A percentile compares a stretch with the other conserved stretches of the same genome.
These are phyloP conservation scores for Polydrusus tereticollis DNA, from an alignment of 2,888 invertebrate species.

Conservation along the genomic window DNA sequence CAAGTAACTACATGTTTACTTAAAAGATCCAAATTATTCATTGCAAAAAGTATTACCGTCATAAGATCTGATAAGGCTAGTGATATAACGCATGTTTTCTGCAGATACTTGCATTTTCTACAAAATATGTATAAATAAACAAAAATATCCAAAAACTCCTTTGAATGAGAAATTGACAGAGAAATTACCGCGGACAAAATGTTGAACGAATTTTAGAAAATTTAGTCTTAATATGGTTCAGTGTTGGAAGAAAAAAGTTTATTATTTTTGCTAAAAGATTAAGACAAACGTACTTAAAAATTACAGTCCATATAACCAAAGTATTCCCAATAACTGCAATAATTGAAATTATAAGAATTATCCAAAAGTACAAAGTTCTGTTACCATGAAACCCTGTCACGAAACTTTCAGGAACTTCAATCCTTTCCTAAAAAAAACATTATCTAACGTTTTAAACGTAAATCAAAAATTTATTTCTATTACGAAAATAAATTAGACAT, in stretches of 20 bases:
- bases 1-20: constrained; percentile 61
- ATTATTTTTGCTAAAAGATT: too few relatives aligned
- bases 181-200: too few relatives aligned
- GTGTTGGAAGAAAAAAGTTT: too few relatives aligned
- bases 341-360: constrained; percentile 47
- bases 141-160: too few relatives aligned
- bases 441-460: too few relatives aligned
- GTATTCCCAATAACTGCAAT: constrained; percentile 53
- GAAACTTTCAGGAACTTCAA: constrained; percentile 32
- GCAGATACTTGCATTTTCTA: constrained; percentile 69
- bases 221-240: too few relatives aligned
- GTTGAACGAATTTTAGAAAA: too few relatives aligned
- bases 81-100: constrained; percentile 69
- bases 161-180: too few relatives aligned
- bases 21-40: constrained; percentile 61
- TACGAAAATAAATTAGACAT: not conserved
- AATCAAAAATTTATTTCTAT: not conserved
- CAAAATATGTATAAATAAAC: constrained; percentile 51
- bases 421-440: constrained; percentile 21
- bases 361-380: constrained; percentile 32
- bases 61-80: constrained; percentile 70
- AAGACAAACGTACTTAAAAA: constrained; percentile 52
- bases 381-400: constrained; percentile 37
- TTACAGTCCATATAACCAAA: constrained; percentile 55
- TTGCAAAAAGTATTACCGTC: constrained; percentile 59